phyloP scores from a whole-genome alignment of 2,888 invertebrate genomes.

The Diarsia mendica region DNA sequence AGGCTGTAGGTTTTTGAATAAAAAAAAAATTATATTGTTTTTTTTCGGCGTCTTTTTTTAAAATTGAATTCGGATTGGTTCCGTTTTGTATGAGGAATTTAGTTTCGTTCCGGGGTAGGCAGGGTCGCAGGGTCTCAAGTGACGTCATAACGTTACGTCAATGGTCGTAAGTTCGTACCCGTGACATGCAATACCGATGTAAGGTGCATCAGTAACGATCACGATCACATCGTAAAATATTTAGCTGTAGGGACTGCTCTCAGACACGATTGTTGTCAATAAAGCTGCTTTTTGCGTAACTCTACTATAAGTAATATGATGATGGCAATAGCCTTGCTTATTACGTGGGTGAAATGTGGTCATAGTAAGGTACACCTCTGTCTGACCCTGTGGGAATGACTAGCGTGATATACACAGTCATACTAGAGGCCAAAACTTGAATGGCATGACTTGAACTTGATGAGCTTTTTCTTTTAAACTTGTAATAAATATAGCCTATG shows the following conservation, averaged over 20 bases:
- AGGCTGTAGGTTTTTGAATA: slow-evolving; percentile 75
- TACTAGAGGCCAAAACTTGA: too few relatives aligned
- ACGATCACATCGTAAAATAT: slow-evolving; percentile 36
- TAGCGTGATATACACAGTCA: not conserved
- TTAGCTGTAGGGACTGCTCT: slow-evolving; percentile 25
- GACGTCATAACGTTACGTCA: slow-evolving; percentile 6
- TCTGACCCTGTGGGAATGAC: not conserved
- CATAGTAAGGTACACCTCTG: not conserved
- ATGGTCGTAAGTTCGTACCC: slow-evolving; percentile 14
- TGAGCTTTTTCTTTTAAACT: too few relatives aligned
- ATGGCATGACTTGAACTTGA: too few relatives aligned
- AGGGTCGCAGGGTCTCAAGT: not conserved
- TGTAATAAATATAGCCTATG: too few relatives aligned
- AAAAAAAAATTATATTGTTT: slow-evolving; percentile 75
- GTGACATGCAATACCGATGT: slow-evolving; percentile 29
- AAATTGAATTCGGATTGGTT: slow-evolving; percentile 66
- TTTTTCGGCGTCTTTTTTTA: slow-evolving; percentile 67
- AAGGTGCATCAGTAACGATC: slow-evolving; percentile 46
- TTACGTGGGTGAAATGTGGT: not conserved
- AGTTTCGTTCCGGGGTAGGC: not conserved
- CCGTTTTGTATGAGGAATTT: slow-evolving; percentile 36
- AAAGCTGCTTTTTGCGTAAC: not conserved
- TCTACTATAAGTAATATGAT: not conserved
- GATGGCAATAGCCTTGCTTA: not conserved
- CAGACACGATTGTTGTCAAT: not conserved